Evolutionary conservation across 2,888 invertebrate species (phyloP), one percentile per base, ranked within the genome.

Genomic region (Stenodera caucasica): DNA sequence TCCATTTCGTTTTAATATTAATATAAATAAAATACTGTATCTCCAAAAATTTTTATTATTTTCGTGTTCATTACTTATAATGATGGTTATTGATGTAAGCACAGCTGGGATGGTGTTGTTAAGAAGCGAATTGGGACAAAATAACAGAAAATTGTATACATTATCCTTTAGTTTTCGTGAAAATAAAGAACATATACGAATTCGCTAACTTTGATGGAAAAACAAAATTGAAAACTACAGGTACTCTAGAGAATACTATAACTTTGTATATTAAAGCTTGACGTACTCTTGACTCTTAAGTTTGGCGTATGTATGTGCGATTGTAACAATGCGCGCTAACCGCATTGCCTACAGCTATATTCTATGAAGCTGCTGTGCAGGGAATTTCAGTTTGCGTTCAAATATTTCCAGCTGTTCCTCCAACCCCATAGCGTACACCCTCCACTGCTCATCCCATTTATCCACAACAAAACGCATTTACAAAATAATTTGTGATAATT

Each of bases 251-350:
- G 45, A 45, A 45, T 45, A 45, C 21, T 45, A 45, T 18, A 45
- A 45, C 45, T 45, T 45, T 18, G 21, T 45, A 45, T 45, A 45
- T 45, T 45, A 45, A 21, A 45, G 45, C 45, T 45, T 45, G 45
- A 59, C 59, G 59, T 59, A 56, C 62, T 57, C 63, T 51, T 62
- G 59, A 59, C 59, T 63, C 59, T 63, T 57, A 59, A 59, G 52
- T 58, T 53, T 60, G 61, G 53, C 64, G 64, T 61, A 61, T 35
- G 53, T 53, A 33, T 70, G 74, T 73, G 72, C 72, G 72, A 74
- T 74, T 73, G 75, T 73, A 74, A 76, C 76, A 77, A 75, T 76
- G 73, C 72, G 75, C 74, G 74, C 74, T 77, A 77, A 77, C 78
- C 77, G 78, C 78, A 78, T 77, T 70, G 77, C 78, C 75, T 71